A percentile compares a stretch with the other conserved stretches of the same genome.
These are phyloP conservation scores for Zele albiditarsus DNA, from an alignment of 2,888 invertebrate genomes.

Conservation along the genomic window DNA sequence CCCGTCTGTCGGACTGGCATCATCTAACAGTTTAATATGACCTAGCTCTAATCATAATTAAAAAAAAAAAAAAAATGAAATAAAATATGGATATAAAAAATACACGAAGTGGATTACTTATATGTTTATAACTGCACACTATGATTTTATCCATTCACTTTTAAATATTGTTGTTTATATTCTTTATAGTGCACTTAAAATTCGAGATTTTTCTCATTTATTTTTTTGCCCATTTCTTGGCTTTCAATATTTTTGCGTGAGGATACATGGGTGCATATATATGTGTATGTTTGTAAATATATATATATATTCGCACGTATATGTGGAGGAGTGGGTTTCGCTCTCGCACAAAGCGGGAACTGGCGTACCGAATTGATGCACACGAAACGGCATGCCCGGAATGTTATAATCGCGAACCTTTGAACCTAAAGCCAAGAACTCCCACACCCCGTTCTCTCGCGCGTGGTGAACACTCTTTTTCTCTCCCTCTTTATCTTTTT, in stretches of 20 bases:
- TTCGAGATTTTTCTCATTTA: neutral
- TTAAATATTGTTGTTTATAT: neutral
- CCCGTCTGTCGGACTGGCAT: constrained; percentile 52
- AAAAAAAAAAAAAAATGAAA: neutral
- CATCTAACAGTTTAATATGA: constrained; percentile 14
- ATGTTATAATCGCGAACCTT: constrained; percentile 72
- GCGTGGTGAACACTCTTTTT: constrained; percentile 41
- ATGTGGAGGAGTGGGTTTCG: constrained; percentile 6
- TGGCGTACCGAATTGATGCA: constrained; percentile 72
- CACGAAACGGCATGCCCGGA: constrained; percentile 72
- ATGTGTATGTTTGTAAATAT: neutral
- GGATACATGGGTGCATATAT: neutral
- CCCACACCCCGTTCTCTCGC: constrained; percentile 66
- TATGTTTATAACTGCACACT: neutral
- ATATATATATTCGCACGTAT: neutral
- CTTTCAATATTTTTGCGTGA: neutral
- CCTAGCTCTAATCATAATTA: constrained; percentile 16
- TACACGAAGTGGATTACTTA: neutral
- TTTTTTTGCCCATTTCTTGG: neutral
- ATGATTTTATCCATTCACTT: constrained; percentile 3
- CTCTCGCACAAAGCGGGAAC: constrained; percentile 64
- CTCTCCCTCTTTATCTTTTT: constrained; percentile 30
- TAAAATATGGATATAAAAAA: neutral
- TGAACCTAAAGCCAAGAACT: constrained; percentile 69
- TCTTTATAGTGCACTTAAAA: neutral